Conservation (phyloP, 2,797 vertebrate species). For the Danionella dracula region DNA sequence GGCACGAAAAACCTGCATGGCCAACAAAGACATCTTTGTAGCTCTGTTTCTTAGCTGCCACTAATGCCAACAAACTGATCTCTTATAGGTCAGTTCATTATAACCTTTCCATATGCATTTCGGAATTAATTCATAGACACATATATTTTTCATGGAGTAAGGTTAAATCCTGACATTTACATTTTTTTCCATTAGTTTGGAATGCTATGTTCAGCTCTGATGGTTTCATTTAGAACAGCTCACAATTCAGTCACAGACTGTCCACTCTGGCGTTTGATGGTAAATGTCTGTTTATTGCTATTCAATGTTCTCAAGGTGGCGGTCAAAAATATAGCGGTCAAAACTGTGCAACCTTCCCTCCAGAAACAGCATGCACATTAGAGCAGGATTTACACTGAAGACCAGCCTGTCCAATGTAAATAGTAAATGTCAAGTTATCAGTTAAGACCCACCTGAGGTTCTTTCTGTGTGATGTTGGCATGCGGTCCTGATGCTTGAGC, state of each 20-base stretch:
- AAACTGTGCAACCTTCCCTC: no score
- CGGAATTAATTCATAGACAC: slow-evolving; percentile 1
- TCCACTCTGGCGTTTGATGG: no score
- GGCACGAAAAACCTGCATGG: background rate
- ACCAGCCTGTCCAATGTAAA: no score
- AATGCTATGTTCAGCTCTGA: slow-evolving; percentile 11
- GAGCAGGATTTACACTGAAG: no score
- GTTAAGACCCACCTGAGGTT: no score
- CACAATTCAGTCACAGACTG: background rate
- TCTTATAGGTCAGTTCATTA: slow-evolving; percentile 18
- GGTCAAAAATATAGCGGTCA: no score
- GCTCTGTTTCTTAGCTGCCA: background rate
- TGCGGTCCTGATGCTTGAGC: no score
- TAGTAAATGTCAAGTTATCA: no score
- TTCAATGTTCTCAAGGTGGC: no score
- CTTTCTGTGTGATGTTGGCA: no score
- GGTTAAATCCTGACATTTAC: slow-evolving; percentile 9
- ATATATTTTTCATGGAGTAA: background rate
- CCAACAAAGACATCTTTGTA: background rate
- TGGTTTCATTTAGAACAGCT: background rate
- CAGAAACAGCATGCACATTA: no score
- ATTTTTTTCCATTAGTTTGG: slow-evolving; percentile 36
- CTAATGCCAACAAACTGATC: slow-evolving; percentile 10
- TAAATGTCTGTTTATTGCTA: no score
- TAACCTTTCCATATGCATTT: slow-evolving; percentile 21